Evolutionary conservation across 2,888 invertebrate species (phyloP), one percentile per base, ranked within the genome.

Genomic region (Unio delphinus): DNA sequence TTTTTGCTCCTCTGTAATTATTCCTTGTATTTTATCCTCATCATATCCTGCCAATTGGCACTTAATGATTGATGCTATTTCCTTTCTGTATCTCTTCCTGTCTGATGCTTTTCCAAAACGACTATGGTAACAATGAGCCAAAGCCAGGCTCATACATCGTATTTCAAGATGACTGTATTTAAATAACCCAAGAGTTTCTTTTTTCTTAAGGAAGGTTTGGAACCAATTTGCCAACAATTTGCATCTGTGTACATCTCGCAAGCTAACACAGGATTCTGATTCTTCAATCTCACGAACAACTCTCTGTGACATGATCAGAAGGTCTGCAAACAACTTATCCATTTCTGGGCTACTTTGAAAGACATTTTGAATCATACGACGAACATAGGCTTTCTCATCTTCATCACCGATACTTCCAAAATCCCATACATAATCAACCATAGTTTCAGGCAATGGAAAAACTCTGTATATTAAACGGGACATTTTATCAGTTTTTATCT

Each of bases 381-480:
- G 4, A 17, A 83, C 81, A 30, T 83, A 83, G 0, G 64, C 60
- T 30, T 68, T 45, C 69, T 83, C 82, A 71, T 83, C 82, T 15
- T 66, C 69, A 34, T 76, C 74, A 66, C 70, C 74, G 7, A 83
- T 64, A 28, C 72, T 75, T 15, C 83, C 83, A 75, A 79, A 83
- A 57, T 83, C 83, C 81, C 81, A 83, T 0, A 83, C 80, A 74
- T 73, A 83, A 62, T 83, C 83, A 11, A 83, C 69, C 69, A 83
- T 70, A 18, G 73, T 72, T 69, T 83, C 82, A 26, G 83, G 83
- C 5, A 83, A 65, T 26, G 83, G 83, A 23, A 78, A 67, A 1
- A 83, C 83, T 56, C 83, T 72, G 57, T 83, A 83, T 0, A 81
- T 82, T 15, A 83, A 68, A 60, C 70, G 70, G 11, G 82, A 83